These are phyloP conservation scores for Cosmopolites sordidus DNA, from an alignment of 2,888 invertebrate species.

Conservation along the genomic window DNA sequence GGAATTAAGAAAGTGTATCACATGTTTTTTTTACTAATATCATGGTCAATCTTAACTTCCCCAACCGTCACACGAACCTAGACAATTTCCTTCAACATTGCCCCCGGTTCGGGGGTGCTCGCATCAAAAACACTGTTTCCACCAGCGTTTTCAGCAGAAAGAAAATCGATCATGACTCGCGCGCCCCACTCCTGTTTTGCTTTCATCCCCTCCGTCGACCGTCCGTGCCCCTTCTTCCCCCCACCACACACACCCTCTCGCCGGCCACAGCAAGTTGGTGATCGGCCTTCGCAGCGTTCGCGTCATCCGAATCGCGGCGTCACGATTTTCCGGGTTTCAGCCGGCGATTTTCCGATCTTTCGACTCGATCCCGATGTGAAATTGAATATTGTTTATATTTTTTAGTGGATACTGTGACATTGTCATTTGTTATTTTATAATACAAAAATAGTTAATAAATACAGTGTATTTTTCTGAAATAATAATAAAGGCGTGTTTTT, in stretches of 20 bases:
- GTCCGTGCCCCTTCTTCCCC: constrained; percentile 6
- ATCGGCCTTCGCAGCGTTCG: constrained; percentile 11
- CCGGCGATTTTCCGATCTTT: no score
- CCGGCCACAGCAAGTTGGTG: constrained; percentile 13
- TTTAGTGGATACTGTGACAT: no score
- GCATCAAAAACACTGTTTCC: constrained; percentile 19
- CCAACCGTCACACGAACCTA: background rate
- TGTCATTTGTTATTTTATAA: no score
- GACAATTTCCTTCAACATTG: background rate
- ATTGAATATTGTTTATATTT: no score
- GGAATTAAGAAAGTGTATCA: no score
- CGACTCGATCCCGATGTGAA: no score
- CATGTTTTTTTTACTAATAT: no score
- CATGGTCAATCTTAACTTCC: no score
- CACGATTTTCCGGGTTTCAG: background rate
- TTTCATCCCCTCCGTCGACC: constrained; percentile 6
- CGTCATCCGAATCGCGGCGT: constrained; percentile 7
- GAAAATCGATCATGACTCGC: constrained; percentile 19
- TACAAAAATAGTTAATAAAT: no score
- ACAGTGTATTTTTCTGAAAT: no score
- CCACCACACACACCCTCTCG: constrained; percentile 19
- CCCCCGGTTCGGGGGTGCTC: constrained; percentile 1
- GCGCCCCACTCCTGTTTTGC: constrained; percentile 4
- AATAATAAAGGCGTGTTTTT: no score
- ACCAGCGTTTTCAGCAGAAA: constrained; percentile 14